Percentiles rank a stretch among this genome's conserved stretches.
These are phyloP conservation scores for Euclidia mi DNA, from an alignment of 2,888 invertebrate genomes.

Conservation along the genomic window DNA sequence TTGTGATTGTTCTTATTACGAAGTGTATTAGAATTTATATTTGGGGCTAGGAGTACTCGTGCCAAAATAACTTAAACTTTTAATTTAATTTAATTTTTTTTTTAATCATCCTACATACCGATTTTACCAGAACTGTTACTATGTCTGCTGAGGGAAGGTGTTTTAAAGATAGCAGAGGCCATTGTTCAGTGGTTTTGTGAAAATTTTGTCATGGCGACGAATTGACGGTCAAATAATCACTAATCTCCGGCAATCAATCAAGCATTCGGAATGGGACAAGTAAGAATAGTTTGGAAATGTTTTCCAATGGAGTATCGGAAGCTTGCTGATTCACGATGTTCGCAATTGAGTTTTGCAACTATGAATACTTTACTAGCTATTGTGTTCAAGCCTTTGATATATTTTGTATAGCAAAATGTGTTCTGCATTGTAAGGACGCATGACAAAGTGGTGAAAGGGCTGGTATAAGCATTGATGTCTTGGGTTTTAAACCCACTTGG, in stretches of 20 bases:
- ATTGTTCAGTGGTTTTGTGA: constrained; percentile 59
- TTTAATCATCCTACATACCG: constrained; percentile 57
- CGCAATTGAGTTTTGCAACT: constrained; percentile 10
- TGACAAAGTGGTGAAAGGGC: too few species aligned
- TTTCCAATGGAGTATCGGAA: constrained; percentile 34
- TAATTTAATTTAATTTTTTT: too few species aligned
- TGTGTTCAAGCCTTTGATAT: neutral
- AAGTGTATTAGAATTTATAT: too few species aligned
- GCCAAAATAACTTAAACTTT: too few species aligned
- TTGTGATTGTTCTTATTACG: too few species aligned
- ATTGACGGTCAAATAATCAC: constrained; percentile 72
- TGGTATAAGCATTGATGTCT: too few species aligned
- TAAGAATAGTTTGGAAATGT: constrained; percentile 47
- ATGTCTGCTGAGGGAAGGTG: constrained; percentile 55
- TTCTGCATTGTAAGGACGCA: too few species aligned
- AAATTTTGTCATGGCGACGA: constrained; percentile 63
- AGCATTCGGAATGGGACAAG: constrained; percentile 61
- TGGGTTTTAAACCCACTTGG: too few species aligned
- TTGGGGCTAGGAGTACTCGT: too few species aligned
- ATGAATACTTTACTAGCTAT: constrained; percentile 36
- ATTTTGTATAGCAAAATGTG: neutral
- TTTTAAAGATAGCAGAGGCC: constrained; percentile 53
- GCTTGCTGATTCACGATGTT: constrained; percentile 29
- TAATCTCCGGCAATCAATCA: constrained; percentile 79
- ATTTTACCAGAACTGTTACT: constrained; percentile 63